Conservation (phyloP, 2,113 vertebrate species). For the Salvelinus sp. region DNA sequence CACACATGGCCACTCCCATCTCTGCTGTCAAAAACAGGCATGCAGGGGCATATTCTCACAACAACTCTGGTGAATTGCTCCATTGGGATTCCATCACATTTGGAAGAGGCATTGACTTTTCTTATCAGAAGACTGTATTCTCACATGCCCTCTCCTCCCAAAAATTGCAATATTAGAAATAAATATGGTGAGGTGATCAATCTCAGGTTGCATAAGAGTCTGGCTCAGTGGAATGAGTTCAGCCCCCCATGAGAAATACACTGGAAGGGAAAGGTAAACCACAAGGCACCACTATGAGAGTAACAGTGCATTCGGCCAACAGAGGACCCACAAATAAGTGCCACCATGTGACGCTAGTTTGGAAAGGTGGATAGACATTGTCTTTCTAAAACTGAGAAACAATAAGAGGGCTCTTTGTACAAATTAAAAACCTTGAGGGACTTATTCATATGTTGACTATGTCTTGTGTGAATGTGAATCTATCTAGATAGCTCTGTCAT, state of each 20-base stretch:
- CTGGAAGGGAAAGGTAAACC: background rate
- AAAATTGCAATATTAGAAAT: constrained; percentile 13
- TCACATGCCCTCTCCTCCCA: background rate
- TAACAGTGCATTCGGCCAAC: background rate
- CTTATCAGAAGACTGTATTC: background rate
- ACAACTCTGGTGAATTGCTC: constrained; percentile 23
- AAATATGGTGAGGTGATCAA: constrained; percentile 28
- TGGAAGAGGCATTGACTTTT: constrained; percentile 7
- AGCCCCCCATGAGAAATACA: background rate
- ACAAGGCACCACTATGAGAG: background rate
- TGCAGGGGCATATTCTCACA: constrained; percentile 16
- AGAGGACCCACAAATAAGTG: background rate
- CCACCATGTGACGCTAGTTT: background rate
- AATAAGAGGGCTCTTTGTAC: background rate
- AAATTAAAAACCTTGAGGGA: background rate
- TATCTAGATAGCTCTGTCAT: background rate
- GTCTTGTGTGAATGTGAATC: background rate
- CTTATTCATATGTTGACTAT: background rate
- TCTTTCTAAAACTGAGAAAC: background rate
- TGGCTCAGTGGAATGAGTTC: constrained; percentile 1
- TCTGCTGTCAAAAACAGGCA: constrained; percentile 36
- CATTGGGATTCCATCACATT: background rate
- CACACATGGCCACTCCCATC: constrained; percentile 60
- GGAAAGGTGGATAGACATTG: background rate
- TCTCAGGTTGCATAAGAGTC: constrained; percentile 33